Conservation (phyloP, 1,140 invertebrate genomes). For the Ceratina calcarata region DNA sequence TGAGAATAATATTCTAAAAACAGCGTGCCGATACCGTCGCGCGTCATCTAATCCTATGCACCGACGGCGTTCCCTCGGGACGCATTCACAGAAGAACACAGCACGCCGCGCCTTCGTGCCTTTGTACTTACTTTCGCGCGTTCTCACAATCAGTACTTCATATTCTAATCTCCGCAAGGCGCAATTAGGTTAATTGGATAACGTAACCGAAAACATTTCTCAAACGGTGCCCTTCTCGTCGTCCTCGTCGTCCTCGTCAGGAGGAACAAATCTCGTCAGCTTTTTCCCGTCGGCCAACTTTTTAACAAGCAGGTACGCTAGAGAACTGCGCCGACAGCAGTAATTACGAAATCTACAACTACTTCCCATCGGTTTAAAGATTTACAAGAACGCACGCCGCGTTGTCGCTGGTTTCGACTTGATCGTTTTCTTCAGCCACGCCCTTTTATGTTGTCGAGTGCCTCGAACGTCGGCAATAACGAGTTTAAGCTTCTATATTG, state of each 20-base stretch:
- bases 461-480: not conserved
- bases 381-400: not conserved
- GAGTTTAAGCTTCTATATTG: conserved; percentile 25
- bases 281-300: not conserved
- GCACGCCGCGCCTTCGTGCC: not conserved
- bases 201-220: not conserved
- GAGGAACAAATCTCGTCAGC: not conserved
- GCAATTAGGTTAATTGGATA: conserved; percentile 4
- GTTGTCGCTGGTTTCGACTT: not conserved
- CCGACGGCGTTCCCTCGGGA: not conserved
- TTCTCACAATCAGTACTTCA: not conserved
- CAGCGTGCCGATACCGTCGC: not conserved
- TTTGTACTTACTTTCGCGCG: not conserved
- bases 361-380: conserved; percentile 4
- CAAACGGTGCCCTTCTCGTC: not conserved
- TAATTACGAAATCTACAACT: not conserved
- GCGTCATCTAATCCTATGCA: not conserved
- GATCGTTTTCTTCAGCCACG: not conserved
- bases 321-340: not conserved
- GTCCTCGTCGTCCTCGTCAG: not conserved
- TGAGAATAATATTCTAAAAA: not conserved
- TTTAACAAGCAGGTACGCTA: not conserved
- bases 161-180: not conserved
- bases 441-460: conserved; percentile 1
- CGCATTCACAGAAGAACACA: not conserved